Base-by-base conservation (phyloP, 2,113 vertebrate species). In the Ptychochromis oligacanthus region DNA sequence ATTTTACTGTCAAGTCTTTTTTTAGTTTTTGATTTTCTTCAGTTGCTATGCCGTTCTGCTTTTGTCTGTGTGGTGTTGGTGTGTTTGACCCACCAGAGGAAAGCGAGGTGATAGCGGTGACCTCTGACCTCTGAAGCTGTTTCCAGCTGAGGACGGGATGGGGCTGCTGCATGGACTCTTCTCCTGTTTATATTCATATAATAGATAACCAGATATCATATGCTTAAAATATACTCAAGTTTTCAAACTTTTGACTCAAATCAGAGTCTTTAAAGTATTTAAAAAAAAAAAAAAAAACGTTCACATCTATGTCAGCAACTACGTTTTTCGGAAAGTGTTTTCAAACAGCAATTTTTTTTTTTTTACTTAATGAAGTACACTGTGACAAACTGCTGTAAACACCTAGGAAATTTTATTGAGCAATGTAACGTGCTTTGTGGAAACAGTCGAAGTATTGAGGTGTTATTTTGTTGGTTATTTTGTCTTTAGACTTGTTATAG, bases 141-240 rank as follows among this genome's bases (percentile, higher is more conserved):
- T 96, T 82, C 96, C 95, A 60, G 93, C 79, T 72, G 97, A 97
- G 1, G 96, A 97, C 0, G 96, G 96, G 87, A 96, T 92, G 57
- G 97, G 96, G 87, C 96, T 97, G 91, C 94, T 97, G 85, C 96
- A 97, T 1, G 96, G 81, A 79, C 96, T 97, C 81, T 92, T 94
- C 86, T 96, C 96, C 98, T 98, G 88, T 12, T 85, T 85, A 18
- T 3, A 9, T 8, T 22, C 88, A 76, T 9, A 13, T 4, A 1
- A 75, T 3, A 14, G 10, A 57, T 7, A 56, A 60, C 8, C 38
- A 61, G n/a, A 49, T 2, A 60, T 6, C 14, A 7, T 1, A 43
- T 56, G 40, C 20, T 70, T 70, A 49, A 70, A 49, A 28, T 22
- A 28, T 70, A 13, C 18, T 59, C 10, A 43, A 76, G 15, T 26